These are phyloP conservation scores for Donacobius atricapilla DNA, from an alignment of 2,113 vertebrate genomes.

Conservation along the genomic window DNA sequence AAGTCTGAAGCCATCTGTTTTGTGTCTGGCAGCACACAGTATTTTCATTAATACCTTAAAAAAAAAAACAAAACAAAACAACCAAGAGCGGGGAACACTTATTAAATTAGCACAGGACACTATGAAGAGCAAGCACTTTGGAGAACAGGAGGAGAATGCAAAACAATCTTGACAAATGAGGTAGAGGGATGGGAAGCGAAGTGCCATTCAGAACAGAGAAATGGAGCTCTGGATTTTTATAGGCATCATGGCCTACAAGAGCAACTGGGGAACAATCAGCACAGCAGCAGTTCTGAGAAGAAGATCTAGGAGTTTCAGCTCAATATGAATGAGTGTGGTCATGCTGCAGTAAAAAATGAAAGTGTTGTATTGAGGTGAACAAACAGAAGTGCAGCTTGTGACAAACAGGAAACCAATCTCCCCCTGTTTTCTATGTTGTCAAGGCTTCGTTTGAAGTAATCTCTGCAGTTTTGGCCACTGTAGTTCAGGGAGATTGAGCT, in stretches of 20 bases:
- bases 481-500: not conserved
- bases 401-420: slow-evolving; percentile 32
- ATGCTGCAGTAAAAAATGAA: slow-evolving; percentile 35
- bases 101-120: slow-evolving; percentile 51
- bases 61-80: not conserved
- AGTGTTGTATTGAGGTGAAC: not conserved
- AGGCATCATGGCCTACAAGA: not conserved
- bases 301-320: not conserved
- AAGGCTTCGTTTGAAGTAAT: not conserved
- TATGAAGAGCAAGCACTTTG: slow-evolving; percentile 29
- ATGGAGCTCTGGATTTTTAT: not conserved
- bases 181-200: not conserved
- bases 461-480: not conserved
- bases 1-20: slow-evolving; percentile 67
- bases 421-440: not conserved
- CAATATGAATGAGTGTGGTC: not conserved
- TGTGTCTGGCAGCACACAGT: slow-evolving; percentile 50
- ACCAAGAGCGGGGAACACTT: not conserved
- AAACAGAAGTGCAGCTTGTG: slow-evolving; percentile 9
- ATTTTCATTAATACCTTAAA: slow-evolving; percentile 51
- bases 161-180: slow-evolving; percentile 16
- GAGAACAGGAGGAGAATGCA: slow-evolving; percentile 27
- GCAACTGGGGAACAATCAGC: not conserved
- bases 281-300: not conserved
- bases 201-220: not conserved